phyloP scores from a whole-genome alignment of 2,113 vertebrate species.

The Aix galericulata region DNA sequence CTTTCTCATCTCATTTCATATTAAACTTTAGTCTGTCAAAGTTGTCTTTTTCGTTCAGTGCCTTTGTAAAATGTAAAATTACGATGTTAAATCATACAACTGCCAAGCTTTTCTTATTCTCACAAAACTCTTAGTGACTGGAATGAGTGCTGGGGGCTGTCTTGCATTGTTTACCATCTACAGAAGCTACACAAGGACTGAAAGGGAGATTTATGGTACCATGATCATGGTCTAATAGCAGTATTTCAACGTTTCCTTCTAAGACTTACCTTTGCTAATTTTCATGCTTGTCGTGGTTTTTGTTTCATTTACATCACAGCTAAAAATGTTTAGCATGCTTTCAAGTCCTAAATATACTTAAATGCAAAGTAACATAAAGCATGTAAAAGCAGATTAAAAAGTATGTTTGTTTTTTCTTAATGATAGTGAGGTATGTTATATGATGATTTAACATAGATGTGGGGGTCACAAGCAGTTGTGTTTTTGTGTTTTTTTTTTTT shows the following conservation, averaged over 20 bases:
- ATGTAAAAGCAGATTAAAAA: slow-evolving; percentile 8
- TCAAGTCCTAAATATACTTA: background rate
- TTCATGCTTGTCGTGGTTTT: slow-evolving; percentile 22
- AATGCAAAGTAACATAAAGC: background rate
- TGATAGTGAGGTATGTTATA: background rate
- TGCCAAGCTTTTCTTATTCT: slow-evolving; percentile 24
- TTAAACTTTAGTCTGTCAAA: slow-evolving; percentile 8
- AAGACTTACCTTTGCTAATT: slow-evolving; percentile 50
- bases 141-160: background rate
- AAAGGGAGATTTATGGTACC: slow-evolving; percentile 25
- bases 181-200: slow-evolving; percentile 10
- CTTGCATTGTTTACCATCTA: slow-evolving; percentile 27
- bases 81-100: background rate
- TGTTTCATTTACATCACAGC: slow-evolving; percentile 41
- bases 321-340: slow-evolving; percentile 32
- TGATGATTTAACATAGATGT: background rate
- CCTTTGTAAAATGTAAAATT: background rate
- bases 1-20: slow-evolving; percentile 34
- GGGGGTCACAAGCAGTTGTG: background rate
- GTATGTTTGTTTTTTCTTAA: background rate
- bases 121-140: background rate
- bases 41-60: background rate
- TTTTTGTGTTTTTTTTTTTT: background rate
- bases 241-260: slow-evolving; percentile 21
- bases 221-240: slow-evolving; percentile 14